These are phyloP conservation scores for Pollenia griseotomentosa DNA, from an alignment of 2,888 invertebrate species.

Conservation along the genomic window DNA sequence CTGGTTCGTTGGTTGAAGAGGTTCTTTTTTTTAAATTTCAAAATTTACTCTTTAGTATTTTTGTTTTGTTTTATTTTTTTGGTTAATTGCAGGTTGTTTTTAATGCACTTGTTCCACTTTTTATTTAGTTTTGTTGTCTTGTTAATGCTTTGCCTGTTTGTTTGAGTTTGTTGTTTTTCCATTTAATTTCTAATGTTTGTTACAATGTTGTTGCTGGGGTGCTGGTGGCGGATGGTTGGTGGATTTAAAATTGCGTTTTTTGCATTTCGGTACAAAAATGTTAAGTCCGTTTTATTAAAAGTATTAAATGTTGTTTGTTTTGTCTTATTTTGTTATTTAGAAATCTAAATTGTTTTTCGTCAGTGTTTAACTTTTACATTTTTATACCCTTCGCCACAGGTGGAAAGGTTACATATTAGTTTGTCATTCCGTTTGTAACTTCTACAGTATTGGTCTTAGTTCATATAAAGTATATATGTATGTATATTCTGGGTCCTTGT, in stretches of 20 bases:
- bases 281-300: constrained; percentile 11
- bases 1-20: constrained; percentile 20
- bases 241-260: constrained; percentile 33
- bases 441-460: not conserved
- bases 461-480: not conserved
- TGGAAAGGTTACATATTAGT: no score
- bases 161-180: constrained; percentile 22
- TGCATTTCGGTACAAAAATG: constrained; percentile 17
- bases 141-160: constrained; percentile 7
- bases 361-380: constrained; percentile 42
- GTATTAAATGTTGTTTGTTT: not conserved
- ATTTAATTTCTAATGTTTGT: constrained; percentile 53
- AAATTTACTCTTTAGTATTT: constrained; percentile 31
- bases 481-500: not conserved
- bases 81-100: constrained; percentile 62
- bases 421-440: no score
- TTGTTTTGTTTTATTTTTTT: constrained; percentile 39
- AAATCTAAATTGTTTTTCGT: constrained; percentile 40
- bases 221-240: constrained; percentile 1
- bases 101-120: constrained; percentile 68
- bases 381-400: not conserved
- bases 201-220: not conserved
- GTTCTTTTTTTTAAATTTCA: not conserved
- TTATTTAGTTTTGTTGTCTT: constrained; percentile 44
- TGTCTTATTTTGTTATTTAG: constrained; percentile 32